Evolutionary conservation across 2,888 invertebrate species (phyloP), one percentile per base, ranked within the genome.

Genomic region (Chaetogeoica ovagalla): DNA sequence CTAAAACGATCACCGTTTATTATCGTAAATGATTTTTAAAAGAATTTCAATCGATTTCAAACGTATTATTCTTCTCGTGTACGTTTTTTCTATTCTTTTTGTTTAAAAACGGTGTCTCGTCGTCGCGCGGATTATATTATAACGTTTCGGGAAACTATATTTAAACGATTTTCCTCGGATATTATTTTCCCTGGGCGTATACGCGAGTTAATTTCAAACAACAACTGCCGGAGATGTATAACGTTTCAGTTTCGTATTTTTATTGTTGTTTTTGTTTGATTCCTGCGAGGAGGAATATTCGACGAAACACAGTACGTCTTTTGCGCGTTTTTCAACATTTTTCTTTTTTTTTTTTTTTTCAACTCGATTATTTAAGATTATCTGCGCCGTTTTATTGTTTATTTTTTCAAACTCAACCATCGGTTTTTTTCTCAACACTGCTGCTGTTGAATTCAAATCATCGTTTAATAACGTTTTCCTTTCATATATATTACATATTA

Each of bases 321-420:
- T 55, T 55, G 19, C 13, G 13, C 52, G 52, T 13, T 52, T 21
- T 19, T 70, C 6, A 43, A 43, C 37, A 15, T 55, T 13, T 19
- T 55, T 69, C 55, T 30, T 30, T 30, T 55, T 69, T 69, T 30
- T 30, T 30, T 30, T 30, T 30, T 30, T 30, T 68, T 8, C 15
- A n/a, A 62, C 13, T 55, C 63, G 39, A 39, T 57, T 39, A 30
- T 30, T 52, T 39, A 11, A 65, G 55, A 65, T 74, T 39, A 63
- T 73, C 48, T 13, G 37, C 13, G 37, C 13, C 48, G 19, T 30
- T 30, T 30, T 72, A 63, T 63, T 21, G 2, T 60, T 23, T 60
- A 19, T 55, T 52, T 8, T 37, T 37, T 30, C 9, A 43, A 43
- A 19, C 52, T 73, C 15, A 15, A 57, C 4, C 21, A 21, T 70